These are phyloP conservation scores for Anodontia alba DNA, from an alignment of 2,888 invertebrate species.

Conservation along the genomic window DNA sequence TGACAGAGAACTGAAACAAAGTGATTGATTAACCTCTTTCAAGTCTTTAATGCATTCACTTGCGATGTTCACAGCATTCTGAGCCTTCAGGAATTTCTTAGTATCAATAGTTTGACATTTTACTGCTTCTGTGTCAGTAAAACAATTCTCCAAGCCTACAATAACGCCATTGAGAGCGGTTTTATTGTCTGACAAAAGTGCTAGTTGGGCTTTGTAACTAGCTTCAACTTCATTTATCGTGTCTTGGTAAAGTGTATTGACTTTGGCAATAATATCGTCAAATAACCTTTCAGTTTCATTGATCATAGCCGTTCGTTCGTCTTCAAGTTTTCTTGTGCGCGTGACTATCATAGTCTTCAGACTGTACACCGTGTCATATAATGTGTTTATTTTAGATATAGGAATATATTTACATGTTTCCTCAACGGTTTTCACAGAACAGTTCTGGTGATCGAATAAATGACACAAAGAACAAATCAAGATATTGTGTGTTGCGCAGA, in stretches of 20 bases:
- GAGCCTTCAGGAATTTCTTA: not conserved
- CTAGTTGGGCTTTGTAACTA: not conserved
- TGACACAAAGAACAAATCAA: not conserved
- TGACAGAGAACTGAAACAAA: not conserved
- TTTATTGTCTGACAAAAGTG: not conserved
- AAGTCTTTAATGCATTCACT: not conserved
- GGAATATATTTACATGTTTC: not conserved
- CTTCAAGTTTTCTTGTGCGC: not conserved
- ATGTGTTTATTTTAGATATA: not conserved
- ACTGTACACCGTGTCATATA: not conserved
- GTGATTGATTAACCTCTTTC: not conserved
- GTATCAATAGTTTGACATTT: not conserved
- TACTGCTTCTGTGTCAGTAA: not conserved
- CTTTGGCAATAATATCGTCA: not conserved
- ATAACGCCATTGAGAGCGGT: not conserved
- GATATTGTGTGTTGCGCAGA: not conserved
- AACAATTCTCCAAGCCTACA: not conserved
- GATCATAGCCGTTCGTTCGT: not conserved
- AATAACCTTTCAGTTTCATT: not conserved
- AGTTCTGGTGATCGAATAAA: not conserved
- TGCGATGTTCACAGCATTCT: not conserved
- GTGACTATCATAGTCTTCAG: not conserved
- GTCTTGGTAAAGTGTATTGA: not conserved
- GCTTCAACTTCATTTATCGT: not conserved
- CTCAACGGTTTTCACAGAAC: not conserved